Conservation (phyloP, 2,797 vertebrate genomes). For the Hybognathus amarus region DNA sequence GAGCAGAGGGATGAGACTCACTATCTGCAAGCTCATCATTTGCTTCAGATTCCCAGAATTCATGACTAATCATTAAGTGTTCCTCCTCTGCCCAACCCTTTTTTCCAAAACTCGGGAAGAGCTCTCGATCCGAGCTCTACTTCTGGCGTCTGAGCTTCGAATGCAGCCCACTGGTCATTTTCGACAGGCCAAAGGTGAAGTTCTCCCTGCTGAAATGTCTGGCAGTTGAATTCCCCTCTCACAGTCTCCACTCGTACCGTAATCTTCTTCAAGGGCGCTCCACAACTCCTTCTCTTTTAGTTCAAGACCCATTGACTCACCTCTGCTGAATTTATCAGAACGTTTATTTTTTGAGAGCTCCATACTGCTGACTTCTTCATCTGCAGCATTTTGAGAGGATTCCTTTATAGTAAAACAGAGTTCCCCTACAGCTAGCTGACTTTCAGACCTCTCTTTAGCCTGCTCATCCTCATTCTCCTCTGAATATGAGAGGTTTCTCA, state of each 20-base stretch:
- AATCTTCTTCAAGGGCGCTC: slow-evolving; percentile 70
- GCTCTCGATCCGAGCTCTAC: slow-evolving; percentile 73
- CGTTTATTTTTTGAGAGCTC: slow-evolving; percentile 28
- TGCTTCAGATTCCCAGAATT: slow-evolving; percentile 78
- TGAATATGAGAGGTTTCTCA: slow-evolving; percentile 73
- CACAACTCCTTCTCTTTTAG: slow-evolving; percentile 73
- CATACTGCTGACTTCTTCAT: slow-evolving; percentile 21
- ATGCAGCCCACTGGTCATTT: slow-evolving; percentile 81
- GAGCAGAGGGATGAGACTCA: slow-evolving; percentile 74
- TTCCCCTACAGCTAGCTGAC: slow-evolving; percentile 70
- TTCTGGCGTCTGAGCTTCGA: slow-evolving; percentile 73
- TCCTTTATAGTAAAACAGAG: slow-evolving; percentile 70
- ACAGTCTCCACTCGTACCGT: slow-evolving; percentile 62
- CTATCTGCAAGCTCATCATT: slow-evolving; percentile 80
- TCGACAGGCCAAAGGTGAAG: slow-evolving; percentile 75
- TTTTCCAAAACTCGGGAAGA: slow-evolving; percentile 71
- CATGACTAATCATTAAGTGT: slow-evolving; percentile 69
- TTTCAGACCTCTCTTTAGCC: slow-evolving; percentile 61
- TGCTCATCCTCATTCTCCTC: slow-evolving; percentile 64
- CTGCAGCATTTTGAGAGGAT: slow-evolving; percentile 66
- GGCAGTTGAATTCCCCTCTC: slow-evolving; percentile 74
- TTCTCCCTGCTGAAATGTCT: slow-evolving; percentile 71
- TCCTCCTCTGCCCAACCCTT: slow-evolving; percentile 73
- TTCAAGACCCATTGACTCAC: slow-evolving; percentile 64
- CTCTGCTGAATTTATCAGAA: slow-evolving; percentile 44